Evolutionary conservation across 2,797 vertebrate genomes (phyloP).

Genomic region (Tarsius wallacei): DNA sequence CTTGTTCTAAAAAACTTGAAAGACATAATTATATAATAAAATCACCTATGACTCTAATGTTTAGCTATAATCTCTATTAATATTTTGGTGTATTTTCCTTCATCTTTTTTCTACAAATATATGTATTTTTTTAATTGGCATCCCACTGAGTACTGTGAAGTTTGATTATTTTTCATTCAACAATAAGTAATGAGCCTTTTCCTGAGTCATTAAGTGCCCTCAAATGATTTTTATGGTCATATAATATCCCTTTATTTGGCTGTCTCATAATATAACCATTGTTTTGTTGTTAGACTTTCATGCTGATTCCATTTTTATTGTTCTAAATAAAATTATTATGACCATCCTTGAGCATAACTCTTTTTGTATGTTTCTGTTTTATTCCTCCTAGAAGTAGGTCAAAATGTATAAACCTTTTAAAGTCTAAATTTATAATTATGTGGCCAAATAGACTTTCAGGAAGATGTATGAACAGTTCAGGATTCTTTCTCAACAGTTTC

Average conservation of each 20-base stretch:
- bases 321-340: slow-evolving; percentile 43
- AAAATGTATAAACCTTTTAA: slow-evolving; percentile 23
- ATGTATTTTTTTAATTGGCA: slow-evolving; percentile 18
- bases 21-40: background rate
- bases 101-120: slow-evolving; percentile 33
- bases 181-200: slow-evolving; percentile 52
- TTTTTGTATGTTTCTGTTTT: slow-evolving; percentile 21
- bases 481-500: slow-evolving; percentile 33
- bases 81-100: slow-evolving; percentile 43
- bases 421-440: background rate
- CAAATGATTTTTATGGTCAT: background rate
- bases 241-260: background rate
- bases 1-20: background rate
- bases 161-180: slow-evolving; percentile 52
- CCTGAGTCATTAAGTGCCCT: slow-evolving; percentile 19
- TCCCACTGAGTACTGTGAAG: background rate
- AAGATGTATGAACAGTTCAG: background rate
- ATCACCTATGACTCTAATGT: background rate
- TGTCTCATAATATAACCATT: background rate
- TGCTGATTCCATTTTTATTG: slow-evolving; percentile 17
- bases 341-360: background rate
- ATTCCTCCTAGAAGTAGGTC: slow-evolving; percentile 6
- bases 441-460: slow-evolving; percentile 10
- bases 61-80: slow-evolving; percentile 11
- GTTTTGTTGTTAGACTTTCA: slow-evolving; percentile 35